phyloP scores from a whole-genome alignment of 2,888 invertebrate genomes.

The Eristalis arbustorum region DNA sequence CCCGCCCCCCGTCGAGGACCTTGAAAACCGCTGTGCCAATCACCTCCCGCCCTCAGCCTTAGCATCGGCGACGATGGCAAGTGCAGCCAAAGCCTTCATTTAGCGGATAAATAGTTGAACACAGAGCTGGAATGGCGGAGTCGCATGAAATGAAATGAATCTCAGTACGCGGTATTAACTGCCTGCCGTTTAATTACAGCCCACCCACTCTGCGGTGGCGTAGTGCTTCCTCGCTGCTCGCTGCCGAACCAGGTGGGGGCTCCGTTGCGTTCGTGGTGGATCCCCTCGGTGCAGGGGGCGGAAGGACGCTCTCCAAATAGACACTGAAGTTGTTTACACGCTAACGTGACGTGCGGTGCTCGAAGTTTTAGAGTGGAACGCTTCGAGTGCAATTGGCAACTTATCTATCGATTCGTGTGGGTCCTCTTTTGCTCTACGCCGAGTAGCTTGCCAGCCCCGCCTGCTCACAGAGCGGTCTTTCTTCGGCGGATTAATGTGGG shows the following conservation, averaged over 20 bases:
- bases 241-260: background rate
- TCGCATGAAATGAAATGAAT: conserved; percentile 30
- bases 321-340: conserved; percentile 44
- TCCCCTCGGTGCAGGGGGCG: conserved; percentile 5
- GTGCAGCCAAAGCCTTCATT: conserved; percentile 27
- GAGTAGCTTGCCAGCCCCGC: background rate
- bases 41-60: conserved; percentile 31
- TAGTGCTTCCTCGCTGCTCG: conserved; percentile 10
- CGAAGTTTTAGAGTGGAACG: conserved; percentile 1
- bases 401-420: conserved; percentile 16
- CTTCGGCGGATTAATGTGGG: conserved; percentile 27
- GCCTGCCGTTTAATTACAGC: conserved; percentile 31
- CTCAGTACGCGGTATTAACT: conserved; percentile 5
- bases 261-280: background rate
- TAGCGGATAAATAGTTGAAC: conserved; percentile 31
- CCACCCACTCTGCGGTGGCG: conserved; percentile 17
- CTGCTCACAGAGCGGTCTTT: too few relatives aligned
- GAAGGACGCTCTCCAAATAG: conserved; percentile 32
- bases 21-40: conserved; percentile 58
- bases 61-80: conserved; percentile 4
- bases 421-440: background rate
- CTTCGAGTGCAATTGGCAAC: conserved; percentile 17
- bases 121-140: conserved; percentile 8
- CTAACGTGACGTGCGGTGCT: conserved; percentile 11
- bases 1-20: conserved; percentile 23